Evolutionary conservation across 2,797 vertebrate genomes (phyloP), one percentile per base, ranked within the genome.

Genomic region (Sebastes matsubarae): DNA sequence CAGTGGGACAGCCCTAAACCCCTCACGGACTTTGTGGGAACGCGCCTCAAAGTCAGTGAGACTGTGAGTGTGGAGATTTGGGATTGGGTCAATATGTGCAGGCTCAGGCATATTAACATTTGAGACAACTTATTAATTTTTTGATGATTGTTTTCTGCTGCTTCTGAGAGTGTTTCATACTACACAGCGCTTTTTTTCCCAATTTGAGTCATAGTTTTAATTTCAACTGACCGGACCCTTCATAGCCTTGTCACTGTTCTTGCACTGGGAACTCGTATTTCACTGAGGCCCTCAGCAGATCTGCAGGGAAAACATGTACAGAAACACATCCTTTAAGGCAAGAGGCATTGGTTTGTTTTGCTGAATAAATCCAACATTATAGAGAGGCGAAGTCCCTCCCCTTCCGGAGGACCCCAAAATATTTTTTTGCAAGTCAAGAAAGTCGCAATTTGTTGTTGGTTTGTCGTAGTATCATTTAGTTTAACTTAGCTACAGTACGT

Each of bases 321-420:
- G 30, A 84, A 46, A 90, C 65, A 30, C 25, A 71, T 89, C 79
- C 77, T 86, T 93, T 95, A 95, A 95, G 93, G 93, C 93, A 95
- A 92, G 79, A 93, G 93, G 92, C 93, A 80, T 88, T 81, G 81
- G 72, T 91, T 82, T 83, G 84, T 89, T 87, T 87, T 85, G 77
- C 79, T 82, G 79, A 86, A 85, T 82, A 83, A 83, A 72, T 70
- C 81, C 32, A 86, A 88, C 71, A 74, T 22, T n/a, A 50, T 46
- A 50, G 7, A 50, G 46, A 50, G 46, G 46, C 8, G 7, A 50
- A 50, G 46, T 50, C 46, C 18, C 46, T 50, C 46, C 46, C 16
- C 46, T 20, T 50, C 46, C 18, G 18, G 16, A 20, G 46, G 46
- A 50, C 18, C 46, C 1, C 18, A 46, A 46, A 46, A 46, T 46